These are phyloP conservation scores for Pangasius djambal DNA, from an alignment of 2,797 vertebrate genomes.

Conservation along the genomic window DNA sequence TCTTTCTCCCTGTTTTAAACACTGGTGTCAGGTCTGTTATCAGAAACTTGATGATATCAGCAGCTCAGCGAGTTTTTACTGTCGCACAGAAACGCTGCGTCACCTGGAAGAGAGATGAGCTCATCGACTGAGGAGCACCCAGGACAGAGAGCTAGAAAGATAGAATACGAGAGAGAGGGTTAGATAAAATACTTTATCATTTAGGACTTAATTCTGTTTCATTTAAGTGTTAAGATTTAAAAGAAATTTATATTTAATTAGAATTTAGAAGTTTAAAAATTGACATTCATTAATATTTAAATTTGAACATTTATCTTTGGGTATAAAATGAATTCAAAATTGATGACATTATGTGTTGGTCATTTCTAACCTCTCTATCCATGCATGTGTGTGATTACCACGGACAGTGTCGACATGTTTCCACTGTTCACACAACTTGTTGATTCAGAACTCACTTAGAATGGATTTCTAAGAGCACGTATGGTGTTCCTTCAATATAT, in stretches of 20 bases:
- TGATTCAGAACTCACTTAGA: neutral
- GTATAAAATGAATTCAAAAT: neutral
- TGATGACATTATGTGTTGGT: neutral
- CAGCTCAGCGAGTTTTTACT: constrained; percentile 1
- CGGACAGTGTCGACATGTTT: neutral
- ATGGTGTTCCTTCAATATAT: neutral
- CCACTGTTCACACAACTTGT: neutral
- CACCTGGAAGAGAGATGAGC: neutral
- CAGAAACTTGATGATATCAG: constrained; percentile 36
- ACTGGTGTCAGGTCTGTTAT: constrained; percentile 25
- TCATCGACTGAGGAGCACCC: neutral
- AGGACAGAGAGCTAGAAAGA: neutral
- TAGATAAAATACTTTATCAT: neutral
- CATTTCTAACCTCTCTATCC: neutral
- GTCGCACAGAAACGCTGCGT: constrained; percentile 4
- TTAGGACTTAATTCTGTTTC: neutral
- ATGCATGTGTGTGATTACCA: neutral
- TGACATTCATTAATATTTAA: neutral
- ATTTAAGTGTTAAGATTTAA: neutral
- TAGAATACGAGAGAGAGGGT: neutral
- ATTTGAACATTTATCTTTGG: neutral
- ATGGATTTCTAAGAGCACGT: neutral
- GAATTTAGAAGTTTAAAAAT: neutral
- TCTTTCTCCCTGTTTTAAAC: neutral
- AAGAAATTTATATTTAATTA: neutral